Evolutionary conservation across 2,888 invertebrate genomes (phyloP), one percentile per base, ranked within the genome.

Genomic region (Drosophila acutilabella): DNA sequence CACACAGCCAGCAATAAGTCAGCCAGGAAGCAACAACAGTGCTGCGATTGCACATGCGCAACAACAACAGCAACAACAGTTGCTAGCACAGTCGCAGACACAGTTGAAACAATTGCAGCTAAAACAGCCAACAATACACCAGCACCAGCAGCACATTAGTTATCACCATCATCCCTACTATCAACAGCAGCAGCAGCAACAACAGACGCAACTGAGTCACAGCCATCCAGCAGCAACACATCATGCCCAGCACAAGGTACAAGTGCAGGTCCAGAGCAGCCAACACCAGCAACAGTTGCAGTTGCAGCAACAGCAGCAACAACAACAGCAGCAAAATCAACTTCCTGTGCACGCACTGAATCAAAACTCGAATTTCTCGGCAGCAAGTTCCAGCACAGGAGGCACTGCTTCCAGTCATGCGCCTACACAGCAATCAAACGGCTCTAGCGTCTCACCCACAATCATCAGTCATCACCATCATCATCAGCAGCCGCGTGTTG

Each of bases 361-460:
- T 66, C 91, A 91, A 65, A 91, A 91, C 54, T 90, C 91, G 2
- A 91, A 91, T 60, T 91, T 91, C 68, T 91, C 91, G 56, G 91
- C 91, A 36, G 91, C 91, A 54, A 91, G 91, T 45, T 90, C 89
- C 23, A 91, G 91, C 54, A 91, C 91, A n/a, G 91, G 91, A 36
- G 90, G 91, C 64, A 90, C 90, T 57, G 88, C 89, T 14, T 91
- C 91, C 71, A 91, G 91, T 71, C 91, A 91, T 79, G 91, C 91
- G 48, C 91, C 91, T 50, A 91, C 91, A 26, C 91, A 91, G 64
- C 90, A 90, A 61, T 91, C 91, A 4, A 91, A 91, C 45, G 88
- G 90, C 41, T 91, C 91, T 57, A 91, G 91, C 72, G 77, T 91
- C n/a, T 91, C 91, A 30, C 91, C 90, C 68, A 89, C 90, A 60